These are phyloP conservation scores for Hoplostethus mediterraneus DNA, from an alignment of 2,797 vertebrate species.

Conservation along the genomic window DNA sequence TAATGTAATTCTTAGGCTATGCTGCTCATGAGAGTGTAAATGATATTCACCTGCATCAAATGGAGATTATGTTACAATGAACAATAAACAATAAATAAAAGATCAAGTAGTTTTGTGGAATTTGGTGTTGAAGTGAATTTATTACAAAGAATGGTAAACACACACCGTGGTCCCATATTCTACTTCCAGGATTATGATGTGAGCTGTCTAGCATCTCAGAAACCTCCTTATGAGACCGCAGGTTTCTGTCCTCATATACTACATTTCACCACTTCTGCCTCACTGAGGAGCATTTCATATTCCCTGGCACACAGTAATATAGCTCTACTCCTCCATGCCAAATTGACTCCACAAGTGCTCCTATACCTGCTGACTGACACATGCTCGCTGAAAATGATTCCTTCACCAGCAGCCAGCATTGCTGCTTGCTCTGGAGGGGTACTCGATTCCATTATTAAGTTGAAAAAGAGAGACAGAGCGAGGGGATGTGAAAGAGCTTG, in stretches of 20 bases:
- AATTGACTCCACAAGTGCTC: constrained; percentile 85
- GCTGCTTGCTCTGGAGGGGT: constrained; percentile 75
- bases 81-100: constrained; percentile 21
- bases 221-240: constrained; percentile 60
- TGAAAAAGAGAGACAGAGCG: constrained; percentile 77
- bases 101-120: constrained; percentile 30
- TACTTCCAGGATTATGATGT: constrained; percentile 41
- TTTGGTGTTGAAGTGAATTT: constrained; percentile 24
- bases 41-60: constrained; percentile 48
- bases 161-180: background rate
- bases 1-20: constrained; percentile 44
- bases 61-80: background rate
- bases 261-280: constrained; percentile 77
- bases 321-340: constrained; percentile 81
- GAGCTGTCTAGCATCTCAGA: constrained; percentile 52
- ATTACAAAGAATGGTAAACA: constrained; percentile 37
- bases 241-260: constrained; percentile 75
- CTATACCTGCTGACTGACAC: constrained; percentile 78
- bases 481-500: constrained; percentile 51
- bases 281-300: constrained; percentile 83
- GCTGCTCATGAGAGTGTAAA: constrained; percentile 40
- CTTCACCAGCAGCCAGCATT: constrained; percentile 70
- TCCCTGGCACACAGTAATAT: constrained; percentile 81
- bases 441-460: constrained; percentile 82
- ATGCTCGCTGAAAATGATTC: constrained; percentile 68